A percentile compares a stretch with the other conserved stretches of the same genome.
These are phyloP conservation scores for Rhagonycha fulva DNA, from an alignment of 2,888 invertebrate genomes.

Conservation along the genomic window DNA sequence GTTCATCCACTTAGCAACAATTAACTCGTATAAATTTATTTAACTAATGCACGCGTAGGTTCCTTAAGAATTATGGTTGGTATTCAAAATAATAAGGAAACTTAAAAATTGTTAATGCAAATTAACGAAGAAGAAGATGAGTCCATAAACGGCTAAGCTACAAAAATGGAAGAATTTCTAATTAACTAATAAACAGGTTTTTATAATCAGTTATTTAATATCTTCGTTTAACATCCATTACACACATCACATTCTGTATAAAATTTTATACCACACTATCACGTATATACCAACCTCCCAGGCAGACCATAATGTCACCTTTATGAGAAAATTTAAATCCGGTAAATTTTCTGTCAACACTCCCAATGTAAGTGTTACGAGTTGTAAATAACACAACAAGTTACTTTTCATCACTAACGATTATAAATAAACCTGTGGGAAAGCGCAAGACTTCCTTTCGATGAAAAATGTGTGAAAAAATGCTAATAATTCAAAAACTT, in stretches of 20 bases:
- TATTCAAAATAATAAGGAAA: neutral
- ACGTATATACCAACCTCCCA: too few species aligned
- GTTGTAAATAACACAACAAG: neutral
- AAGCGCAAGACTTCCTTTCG: too few species aligned
- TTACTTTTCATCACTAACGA: neutral
- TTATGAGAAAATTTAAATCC: neutral
- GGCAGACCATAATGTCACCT: neutral
- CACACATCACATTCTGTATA: neutral
- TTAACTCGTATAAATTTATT: neutral
- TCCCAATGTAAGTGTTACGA: neutral
- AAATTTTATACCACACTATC: too few species aligned
- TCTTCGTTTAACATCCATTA: neutral
- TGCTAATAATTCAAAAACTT: too few species aligned
- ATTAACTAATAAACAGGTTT: neutral
- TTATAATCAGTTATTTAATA: neutral
- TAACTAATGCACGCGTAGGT: neutral
- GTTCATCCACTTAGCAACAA: neutral
- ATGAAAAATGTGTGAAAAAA: too few species aligned
- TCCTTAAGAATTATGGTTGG: neutral
- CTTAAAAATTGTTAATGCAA: neutral
- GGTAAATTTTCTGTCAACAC: neutral
- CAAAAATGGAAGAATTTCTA: neutral
- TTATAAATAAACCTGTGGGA: too few species aligned
- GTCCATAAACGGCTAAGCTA: neutral
- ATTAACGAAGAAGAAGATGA: neutral